Base-by-base conservation (phyloP, 2,888 invertebrate species). In the Taphrorychus bicolor region DNA sequence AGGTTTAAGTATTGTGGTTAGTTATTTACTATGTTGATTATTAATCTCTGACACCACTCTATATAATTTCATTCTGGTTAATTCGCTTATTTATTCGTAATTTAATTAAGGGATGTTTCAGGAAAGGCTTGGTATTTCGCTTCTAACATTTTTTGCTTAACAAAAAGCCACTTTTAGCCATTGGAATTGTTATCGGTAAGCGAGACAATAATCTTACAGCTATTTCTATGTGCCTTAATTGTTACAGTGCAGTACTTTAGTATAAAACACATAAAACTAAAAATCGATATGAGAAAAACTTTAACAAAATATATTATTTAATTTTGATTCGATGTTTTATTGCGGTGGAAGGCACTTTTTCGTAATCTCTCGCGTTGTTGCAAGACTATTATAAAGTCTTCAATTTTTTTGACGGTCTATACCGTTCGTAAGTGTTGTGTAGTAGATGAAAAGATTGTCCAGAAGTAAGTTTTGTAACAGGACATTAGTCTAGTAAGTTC, bases 41-140 rank as follows among this genome's bases (percentile, higher is more conserved):
- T n/a, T 65, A 45, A 59, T 53, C 65, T 59, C 18, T 32, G 32
- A 32, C 32, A 5, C 24, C n/a, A 4, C n/a, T 45, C 5, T 66
- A 54, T 17, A 45, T 16, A 45, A 45, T 16, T 16, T 17, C 14
- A 16, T 14, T 51, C 14, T 53, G 42, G 32, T 16, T 54, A 22
- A 32, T 59, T 63, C 14, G 70, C 70, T 70, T 70, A 70, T 66
- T 70, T 70, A 66, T 70, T 70, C 66, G 42, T 62, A 59, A 24
- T 54, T 65, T 62, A 40, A 32, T 57, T 56, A 62, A 62, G 70
- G 70, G 66, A 63, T 70, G 70, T 70, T 70, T 59, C 66, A 32
- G 45, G 16, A 17, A 66, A 54, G 48, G 66, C 66, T 69, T 69
- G 40, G 32, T 61, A 57, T 64, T 64, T 52, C 52, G 59, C 59